These are phyloP conservation scores for Drosophila insularis DNA, from an alignment of 1,140 invertebrate genomes.

Conservation along the genomic window DNA sequence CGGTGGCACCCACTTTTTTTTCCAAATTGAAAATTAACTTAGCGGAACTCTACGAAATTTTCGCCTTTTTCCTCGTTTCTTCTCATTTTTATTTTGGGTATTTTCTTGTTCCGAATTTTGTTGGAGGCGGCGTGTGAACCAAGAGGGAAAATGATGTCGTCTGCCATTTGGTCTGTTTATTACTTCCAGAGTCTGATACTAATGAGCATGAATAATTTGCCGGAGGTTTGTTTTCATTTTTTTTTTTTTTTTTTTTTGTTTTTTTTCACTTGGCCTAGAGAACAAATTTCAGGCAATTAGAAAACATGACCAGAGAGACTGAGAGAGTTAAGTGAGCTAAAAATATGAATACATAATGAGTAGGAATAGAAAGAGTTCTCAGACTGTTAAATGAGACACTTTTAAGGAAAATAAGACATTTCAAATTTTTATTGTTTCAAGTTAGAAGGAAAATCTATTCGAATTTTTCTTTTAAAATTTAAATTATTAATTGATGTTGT, in stretches of 20 bases:
- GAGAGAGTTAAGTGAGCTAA: slow-evolving; percentile 20
- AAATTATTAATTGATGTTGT: no score
- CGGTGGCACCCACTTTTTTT: slow-evolving; percentile 65
- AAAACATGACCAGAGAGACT: slow-evolving; percentile 44
- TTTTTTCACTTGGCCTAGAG: slow-evolving; percentile 35
- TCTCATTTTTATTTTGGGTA: slow-evolving; percentile 27
- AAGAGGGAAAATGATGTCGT: slow-evolving; percentile 51
- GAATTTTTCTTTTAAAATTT: no score
- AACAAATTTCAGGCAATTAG: slow-evolving; percentile 73
- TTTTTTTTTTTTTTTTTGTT: slow-evolving; percentile 32
- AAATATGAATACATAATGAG: slow-evolving; percentile 21
- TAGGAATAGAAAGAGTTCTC: slow-evolving; percentile 15
- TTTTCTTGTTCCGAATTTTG: slow-evolving; percentile 3
- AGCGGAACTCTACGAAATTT: slow-evolving; percentile 71
- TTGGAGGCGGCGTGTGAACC: slow-evolving; percentile 71
- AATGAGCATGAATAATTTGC: slow-evolving; percentile 73
- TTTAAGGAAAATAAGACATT: not conserved
- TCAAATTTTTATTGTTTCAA: not conserved
- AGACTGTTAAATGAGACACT: slow-evolving; percentile 7
- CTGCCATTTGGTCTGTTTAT: slow-evolving; percentile 22
- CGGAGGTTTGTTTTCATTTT: not conserved
- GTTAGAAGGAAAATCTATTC: not conserved
- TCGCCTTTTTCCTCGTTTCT: slow-evolving; percentile 17
- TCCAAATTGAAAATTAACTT: slow-evolving; percentile 79
- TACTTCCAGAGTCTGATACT: slow-evolving; percentile 30